Evolutionary conservation across 2,113 vertebrate genomes (phyloP).

Genomic region (Cinclus cinclus): DNA sequence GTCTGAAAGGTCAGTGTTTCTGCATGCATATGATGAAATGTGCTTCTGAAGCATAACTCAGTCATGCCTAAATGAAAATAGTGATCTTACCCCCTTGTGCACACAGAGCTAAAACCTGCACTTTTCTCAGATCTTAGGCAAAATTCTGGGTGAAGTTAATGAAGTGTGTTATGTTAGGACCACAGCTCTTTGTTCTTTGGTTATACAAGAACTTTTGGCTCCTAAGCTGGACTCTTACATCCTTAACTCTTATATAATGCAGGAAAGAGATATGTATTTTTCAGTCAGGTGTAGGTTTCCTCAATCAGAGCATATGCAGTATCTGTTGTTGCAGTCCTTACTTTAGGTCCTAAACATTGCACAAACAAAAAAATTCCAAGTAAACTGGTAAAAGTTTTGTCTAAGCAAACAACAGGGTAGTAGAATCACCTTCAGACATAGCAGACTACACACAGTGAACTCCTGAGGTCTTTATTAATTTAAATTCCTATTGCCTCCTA

Average conservation of each 20-base stretch:
- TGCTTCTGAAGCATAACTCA: background rate
- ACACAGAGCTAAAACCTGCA: background rate
- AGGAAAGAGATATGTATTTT: background rate
- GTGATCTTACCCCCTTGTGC: background rate
- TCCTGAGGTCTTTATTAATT: rapidly evolving
- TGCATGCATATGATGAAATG: background rate
- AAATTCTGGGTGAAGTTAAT: background rate
- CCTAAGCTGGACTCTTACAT: background rate
- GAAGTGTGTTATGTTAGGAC: background rate
- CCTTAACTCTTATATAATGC: background rate
- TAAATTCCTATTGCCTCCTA: background rate
- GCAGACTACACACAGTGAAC: background rate
- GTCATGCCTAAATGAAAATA: background rate
- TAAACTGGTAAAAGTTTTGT: background rate
- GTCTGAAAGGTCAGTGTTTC: conserved; percentile 5
- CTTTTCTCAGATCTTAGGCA: background rate
- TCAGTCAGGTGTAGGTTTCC: background rate
- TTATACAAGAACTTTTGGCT: background rate
- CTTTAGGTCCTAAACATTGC: background rate
- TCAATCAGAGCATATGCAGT: background rate
- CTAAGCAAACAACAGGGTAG: background rate
- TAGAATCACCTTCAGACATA: background rate
- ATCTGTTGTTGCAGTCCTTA: background rate
- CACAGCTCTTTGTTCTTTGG: background rate
- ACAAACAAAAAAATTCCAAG: background rate